Conservation (phyloP, 2,888 invertebrate genomes). For the Pocota personata region DNA sequence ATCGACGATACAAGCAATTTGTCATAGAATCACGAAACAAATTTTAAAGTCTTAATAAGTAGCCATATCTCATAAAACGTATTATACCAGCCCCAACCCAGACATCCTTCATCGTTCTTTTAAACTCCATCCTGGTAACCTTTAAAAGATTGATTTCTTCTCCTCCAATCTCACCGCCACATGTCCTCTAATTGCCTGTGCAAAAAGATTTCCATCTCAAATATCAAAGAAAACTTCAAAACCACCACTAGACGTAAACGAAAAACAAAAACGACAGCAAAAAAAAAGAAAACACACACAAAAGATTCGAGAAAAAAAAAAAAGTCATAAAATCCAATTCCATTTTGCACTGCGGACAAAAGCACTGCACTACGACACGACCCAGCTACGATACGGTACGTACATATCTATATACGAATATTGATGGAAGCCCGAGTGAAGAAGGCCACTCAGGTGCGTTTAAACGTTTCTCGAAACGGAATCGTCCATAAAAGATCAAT, state of each 20-base stretch:
- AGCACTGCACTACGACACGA: constrained; percentile 64
- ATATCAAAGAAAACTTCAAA: constrained; percentile 59
- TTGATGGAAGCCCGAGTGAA: constrained; percentile 40
- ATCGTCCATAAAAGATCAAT: constrained; percentile 76
- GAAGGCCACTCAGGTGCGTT: constrained; percentile 73
- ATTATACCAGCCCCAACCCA: too few relatives aligned
- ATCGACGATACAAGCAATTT: too few relatives aligned
- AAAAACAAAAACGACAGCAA: constrained; percentile 28
- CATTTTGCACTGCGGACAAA: constrained; percentile 69
- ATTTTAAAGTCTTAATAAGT: too few relatives aligned
- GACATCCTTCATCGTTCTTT: not conserved
- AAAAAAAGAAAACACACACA: constrained; percentile 30
- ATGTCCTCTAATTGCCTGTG: constrained; percentile 59
- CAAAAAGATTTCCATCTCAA: constrained; percentile 54
- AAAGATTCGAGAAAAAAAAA: constrained; percentile 47
- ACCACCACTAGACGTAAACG: constrained; percentile 46
- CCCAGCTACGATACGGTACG: constrained; percentile 13
- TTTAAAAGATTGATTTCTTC: constrained; percentile 29
- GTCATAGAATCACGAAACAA: too few relatives aligned
- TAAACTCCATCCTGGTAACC: not conserved
- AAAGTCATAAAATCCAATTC: constrained; percentile 67
- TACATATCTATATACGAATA: not conserved
- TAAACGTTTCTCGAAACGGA: constrained; percentile 72
- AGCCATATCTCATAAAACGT: too few relatives aligned
- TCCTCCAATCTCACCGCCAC: constrained; percentile 11